Percentiles rank a stretch among this genome's conserved stretches.
Evolutionary conservation across 1,140 invertebrate genomes (phyloP).

Genomic region (silkworm (Bombyx mori)): ASM3026992v2 NC_085122.1:10016501-10017000

Average conservation of each 20-base stretch:
- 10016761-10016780: slow-evolving; percentile 93
- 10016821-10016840: slow-evolving; percentile 81
- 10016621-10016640: no score
- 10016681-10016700: neutral
- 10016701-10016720: neutral
- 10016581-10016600: no score
- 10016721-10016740: slow-evolving; percentile 81
- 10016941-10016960: no score
- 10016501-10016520: no score
- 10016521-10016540: no score
- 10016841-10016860: slow-evolving; percentile 97
- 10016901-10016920: slow-evolving; percentile 77
- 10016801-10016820: slow-evolving; percentile 73
- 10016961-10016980: neutral
- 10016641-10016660: no score
- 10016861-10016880: slow-evolving; percentile 97
- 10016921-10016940: no score
- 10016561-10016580: no score
- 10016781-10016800: slow-evolving; percentile 86
- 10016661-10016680: no score
- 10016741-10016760: slow-evolving; percentile 92
- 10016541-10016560: no score
- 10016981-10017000: slow-evolving; percentile 6
- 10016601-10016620: no score
- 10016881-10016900: slow-evolving; percentile 90